Evolutionary conservation across 2,797 vertebrate genomes (phyloP), one percentile per base, ranked within the genome.

Genomic region (Protosalanx chinensis): DNA sequence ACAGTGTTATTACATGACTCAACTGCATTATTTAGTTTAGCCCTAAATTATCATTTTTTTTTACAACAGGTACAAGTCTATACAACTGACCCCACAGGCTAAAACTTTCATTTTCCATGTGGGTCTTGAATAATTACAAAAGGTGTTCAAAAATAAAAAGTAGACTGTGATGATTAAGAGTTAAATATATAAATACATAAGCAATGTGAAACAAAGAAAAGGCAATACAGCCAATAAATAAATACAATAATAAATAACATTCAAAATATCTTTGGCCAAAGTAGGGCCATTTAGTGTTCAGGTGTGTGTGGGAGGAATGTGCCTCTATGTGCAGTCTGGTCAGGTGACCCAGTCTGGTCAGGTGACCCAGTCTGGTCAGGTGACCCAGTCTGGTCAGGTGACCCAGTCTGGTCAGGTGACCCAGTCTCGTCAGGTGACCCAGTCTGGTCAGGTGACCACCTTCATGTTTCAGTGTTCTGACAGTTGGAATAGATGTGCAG

Each of bases 121-220:
- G 89, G 90, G 86, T 86, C 87, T 85, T 74, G 32, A 78, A 82
- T 90, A 90, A 88, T 93, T 92, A 93, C 88, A 92, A 93, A 93
- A 92, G 86, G 87, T 92, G 81, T 90, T 81, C 79, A 82, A 90
- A 87, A 90, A 89, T 81, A 86, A 90, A 88, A 90, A 88, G 88
- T 82, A 88, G 86, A 84, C 67, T 82, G 88, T 3, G 72, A 89
- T 88, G 84, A 90, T 82, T 83, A 85, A 86, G 81, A 87, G 82
- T 92, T 92, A 92, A 93, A 93, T 93, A 92, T 81, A 93, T 93
- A 93, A 93, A 93, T 92, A 93, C 79, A 86, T 84, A 83, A 80
- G 69, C 68, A 64, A 88, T 53, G 83, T 81, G 82, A 82, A 85
- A 80, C 79, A 77, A 86, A 74, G 46, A 76, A 84, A 66, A 84